phyloP scores from a whole-genome alignment of 2,888 invertebrate genomes.

The Rhamnusium bicolor region DNA sequence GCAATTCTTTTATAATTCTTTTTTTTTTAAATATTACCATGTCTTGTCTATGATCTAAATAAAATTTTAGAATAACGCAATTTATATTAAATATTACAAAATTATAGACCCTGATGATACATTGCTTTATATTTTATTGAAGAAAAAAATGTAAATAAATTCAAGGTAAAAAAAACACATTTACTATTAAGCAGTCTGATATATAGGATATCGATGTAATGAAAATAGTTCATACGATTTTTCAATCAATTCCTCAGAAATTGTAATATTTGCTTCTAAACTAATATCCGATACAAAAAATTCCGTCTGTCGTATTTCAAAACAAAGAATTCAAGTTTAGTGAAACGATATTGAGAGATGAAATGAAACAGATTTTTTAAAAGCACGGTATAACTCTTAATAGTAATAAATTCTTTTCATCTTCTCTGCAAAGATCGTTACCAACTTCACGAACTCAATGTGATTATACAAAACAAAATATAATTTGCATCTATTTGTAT shows the following conservation, averaged over 20 bases:
- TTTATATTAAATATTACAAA: too few relatives aligned
- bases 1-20: too few relatives aligned
- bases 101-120: too few relatives aligned
- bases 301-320: not conserved
- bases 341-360: not conserved
- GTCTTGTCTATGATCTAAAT: too few relatives aligned
- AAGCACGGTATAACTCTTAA: slow-evolving; percentile 21
- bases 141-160: too few relatives aligned
- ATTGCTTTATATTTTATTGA: too few relatives aligned
- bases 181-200: too few relatives aligned
- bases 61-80: too few relatives aligned
- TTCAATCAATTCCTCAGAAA: not conserved
- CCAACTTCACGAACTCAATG: slow-evolving; percentile 2
- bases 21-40: too few relatives aligned
- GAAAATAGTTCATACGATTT: too few relatives aligned
- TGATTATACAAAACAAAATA: slow-evolving; percentile 23
- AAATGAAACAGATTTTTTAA: slow-evolving; percentile 9
- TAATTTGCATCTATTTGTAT: not conserved
- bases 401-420: slow-evolving; percentile 21
- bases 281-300: not conserved
- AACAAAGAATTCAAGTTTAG: not conserved
- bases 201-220: too few relatives aligned
- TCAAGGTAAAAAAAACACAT: too few relatives aligned
- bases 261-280: not conserved
- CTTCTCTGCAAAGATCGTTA: slow-evolving; percentile 18